Evolutionary conservation across 1,140 invertebrate species (phyloP), one percentile per base, ranked within the genome.

Genomic region (Monomorium pharaonis): DNA sequence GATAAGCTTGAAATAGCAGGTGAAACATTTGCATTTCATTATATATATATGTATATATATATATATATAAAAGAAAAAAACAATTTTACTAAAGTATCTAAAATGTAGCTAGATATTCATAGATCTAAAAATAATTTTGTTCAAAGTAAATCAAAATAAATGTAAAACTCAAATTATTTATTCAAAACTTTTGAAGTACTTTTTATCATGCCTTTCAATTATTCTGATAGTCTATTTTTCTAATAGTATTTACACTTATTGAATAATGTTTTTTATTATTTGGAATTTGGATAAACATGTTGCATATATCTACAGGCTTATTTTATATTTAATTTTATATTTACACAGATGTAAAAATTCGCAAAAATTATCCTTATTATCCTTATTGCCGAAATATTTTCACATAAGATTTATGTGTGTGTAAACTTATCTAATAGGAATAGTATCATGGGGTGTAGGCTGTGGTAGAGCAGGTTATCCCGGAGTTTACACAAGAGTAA

Each of bases 1-100:
- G 97, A 97, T 75, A 97, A 96, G 94, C 96, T 96, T 86, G 97
- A 97, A 94, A 97, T 98, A 47, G 97, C 97, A 72, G 97, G 97
- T 97, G 91, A 95, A 58, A 63, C 9, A 54, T 44, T 87, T 65
- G 1, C 62, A 69, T 54, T 84, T 16, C 0, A 16, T 63, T 37
- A 18, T 37, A 9, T n/a, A n/a, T n/a, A n/a, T n/a, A n/a, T n/a
- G n/a, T n/a, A n/a, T n/a, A n/a, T n/a, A n/a, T n/a, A 49, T 44
- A 47, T n/a, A 76, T 58, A 18, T 16, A 14, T 47, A 60, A 16
- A 49, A 70, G 33, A 5, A 33, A 33, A 33, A 5, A 33, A 33
- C 5, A 5, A 5, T 33, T 33, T 33, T 33, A 33, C 33, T 33
- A 33, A 33, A 33, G 2, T 33, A 33, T 33, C 5, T 37, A 37